Conservation (phyloP, 2,113 vertebrate genomes). For the Leptobrachium leishanense region DNA sequence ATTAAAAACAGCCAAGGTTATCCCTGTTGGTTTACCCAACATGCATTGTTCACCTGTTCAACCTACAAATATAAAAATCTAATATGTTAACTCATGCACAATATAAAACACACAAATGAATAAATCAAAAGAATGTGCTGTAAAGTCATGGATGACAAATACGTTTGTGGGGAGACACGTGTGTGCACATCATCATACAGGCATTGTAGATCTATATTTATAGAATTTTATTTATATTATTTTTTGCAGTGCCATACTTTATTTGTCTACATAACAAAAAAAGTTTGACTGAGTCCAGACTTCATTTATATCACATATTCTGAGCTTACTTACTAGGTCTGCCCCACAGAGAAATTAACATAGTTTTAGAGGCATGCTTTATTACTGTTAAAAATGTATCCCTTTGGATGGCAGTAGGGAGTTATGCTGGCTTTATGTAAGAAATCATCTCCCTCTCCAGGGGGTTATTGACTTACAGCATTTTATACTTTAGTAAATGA, state of each 20-base stretch:
- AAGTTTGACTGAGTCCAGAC: not conserved
- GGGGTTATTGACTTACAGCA: slow-evolving; percentile 47
- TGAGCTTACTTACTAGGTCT: slow-evolving; percentile 34
- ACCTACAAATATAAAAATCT: too few species aligned
- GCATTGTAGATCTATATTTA: too few species aligned
- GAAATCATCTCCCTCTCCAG: slow-evolving; percentile 29
- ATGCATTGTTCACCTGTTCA: too few species aligned
- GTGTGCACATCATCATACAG: too few species aligned
- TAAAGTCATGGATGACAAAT: too few species aligned
- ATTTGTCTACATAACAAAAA: not conserved
- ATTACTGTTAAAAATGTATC: slow-evolving; percentile 41
- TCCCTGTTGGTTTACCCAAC: too few species aligned
- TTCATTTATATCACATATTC: slow-evolving; percentile 14
- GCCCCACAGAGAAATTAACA: slow-evolving; percentile 38
- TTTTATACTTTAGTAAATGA: slow-evolving; percentile 26
- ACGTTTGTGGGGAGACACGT: too few species aligned
- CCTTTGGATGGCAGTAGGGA: slow-evolving; percentile 33
- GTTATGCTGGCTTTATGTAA: slow-evolving; percentile 42
- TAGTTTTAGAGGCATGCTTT: slow-evolving; percentile 29
- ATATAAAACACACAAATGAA: too few species aligned
- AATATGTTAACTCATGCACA: too few species aligned
- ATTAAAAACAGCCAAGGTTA: too few species aligned
- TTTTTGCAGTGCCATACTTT: not conserved
- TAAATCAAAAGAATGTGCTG: too few species aligned
- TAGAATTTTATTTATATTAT: too few species aligned